Evolutionary conservation across 2,113 vertebrate genomes (phyloP).

Genomic region (Albula goreensis): DNA sequence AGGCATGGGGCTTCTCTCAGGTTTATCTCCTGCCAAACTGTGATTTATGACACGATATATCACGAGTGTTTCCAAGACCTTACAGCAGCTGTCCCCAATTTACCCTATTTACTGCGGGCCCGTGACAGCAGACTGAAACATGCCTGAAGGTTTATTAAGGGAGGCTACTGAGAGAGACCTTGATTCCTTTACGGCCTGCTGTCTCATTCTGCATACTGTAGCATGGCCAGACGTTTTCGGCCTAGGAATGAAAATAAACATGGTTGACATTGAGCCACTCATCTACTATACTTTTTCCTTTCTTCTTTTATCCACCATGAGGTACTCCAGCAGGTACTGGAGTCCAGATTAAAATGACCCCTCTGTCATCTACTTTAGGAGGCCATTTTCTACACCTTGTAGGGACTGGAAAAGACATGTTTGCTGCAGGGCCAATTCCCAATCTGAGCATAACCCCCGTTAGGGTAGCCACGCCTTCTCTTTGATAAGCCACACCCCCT

Average conservation of each 20-base stretch:
- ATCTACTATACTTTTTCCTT: neutral
- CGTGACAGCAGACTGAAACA: neutral
- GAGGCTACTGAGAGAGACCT: neutral
- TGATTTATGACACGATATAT: neutral
- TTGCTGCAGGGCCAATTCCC: too few species aligned
- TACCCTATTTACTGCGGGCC: neutral
- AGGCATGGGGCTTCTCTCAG: neutral
- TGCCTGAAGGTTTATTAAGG: neutral
- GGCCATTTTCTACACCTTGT: too few species aligned
- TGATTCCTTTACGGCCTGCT: neutral
- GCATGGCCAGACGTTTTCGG: neutral
- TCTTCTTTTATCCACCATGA: too few species aligned
- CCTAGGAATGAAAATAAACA: neutral
- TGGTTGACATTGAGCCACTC: too few species aligned
- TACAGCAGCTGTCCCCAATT: neutral
- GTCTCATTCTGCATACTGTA: too few species aligned
- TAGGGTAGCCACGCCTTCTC: too few species aligned
- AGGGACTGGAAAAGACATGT: too few species aligned
- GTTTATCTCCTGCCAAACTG: neutral
- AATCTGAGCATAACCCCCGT: too few species aligned
- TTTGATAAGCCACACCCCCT: too few species aligned
- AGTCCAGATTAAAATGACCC: too few species aligned
- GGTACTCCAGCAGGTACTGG: too few species aligned
- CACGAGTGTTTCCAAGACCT: neutral
- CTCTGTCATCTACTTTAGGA: too few species aligned